Evolutionary conservation across 2,888 invertebrate species (phyloP).

Genomic region (Escarpia spicata): DNA sequence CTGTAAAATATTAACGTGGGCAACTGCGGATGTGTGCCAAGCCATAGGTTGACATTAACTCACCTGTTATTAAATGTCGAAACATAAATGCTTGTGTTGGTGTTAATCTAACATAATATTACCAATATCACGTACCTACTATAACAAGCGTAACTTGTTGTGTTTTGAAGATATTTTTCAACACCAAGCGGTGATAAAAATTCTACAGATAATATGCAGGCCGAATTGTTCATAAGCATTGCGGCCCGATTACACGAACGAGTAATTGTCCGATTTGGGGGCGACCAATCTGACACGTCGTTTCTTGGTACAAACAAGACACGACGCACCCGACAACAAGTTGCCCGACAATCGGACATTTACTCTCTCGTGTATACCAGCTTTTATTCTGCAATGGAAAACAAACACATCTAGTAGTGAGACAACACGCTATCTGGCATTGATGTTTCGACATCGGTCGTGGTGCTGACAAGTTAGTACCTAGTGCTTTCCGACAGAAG

Average conservation of each 20-base stretch:
- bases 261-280: no score
- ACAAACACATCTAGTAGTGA: not conserved
- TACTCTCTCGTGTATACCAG: no score
- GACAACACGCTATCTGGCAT: not conserved
- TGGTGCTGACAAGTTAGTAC: not conserved
- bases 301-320: no score
- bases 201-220: no score
- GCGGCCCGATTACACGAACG: no score
- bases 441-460: not conserved
- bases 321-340: no score
- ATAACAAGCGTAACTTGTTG: not conserved
- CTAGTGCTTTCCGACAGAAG: not conserved
- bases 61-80: not conserved
- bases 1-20: not conserved
- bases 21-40: not conserved
- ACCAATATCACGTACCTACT: not conserved
- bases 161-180: not conserved
- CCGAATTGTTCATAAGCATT: not conserved
- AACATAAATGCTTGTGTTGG: not conserved
- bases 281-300: no score
- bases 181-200: not conserved
- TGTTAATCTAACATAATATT: not conserved
- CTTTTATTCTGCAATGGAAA: not conserved
- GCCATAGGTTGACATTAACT: not conserved
- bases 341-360: no score